phyloP scores from a whole-genome alignment of 2,888 invertebrate genomes.

The Halocaridina rubra region DNA sequence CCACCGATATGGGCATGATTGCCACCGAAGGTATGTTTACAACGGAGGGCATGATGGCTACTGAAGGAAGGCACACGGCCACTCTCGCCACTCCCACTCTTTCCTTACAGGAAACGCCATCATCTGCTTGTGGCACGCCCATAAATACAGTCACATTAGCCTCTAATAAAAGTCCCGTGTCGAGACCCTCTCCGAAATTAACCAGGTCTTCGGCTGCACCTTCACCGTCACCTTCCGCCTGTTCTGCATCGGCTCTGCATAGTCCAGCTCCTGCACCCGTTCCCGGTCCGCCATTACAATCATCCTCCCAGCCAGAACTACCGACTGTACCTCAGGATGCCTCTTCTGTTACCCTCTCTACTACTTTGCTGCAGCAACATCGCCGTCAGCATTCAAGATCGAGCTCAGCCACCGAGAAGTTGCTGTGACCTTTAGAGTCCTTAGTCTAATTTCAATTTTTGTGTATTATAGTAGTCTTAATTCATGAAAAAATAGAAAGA shows the following conservation, averaged over 20 bases:
- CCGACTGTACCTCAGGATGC: constrained; percentile 8
- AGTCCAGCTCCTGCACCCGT: not conserved
- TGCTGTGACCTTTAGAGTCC: constrained; percentile 57
- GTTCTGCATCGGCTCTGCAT: not conserved
- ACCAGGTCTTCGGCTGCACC: constrained; percentile 28
- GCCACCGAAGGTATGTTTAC: constrained; percentile 52
- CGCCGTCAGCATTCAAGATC: constrained; percentile 27
- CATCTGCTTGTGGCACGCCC: constrained; percentile 3
- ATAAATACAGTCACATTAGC: not conserved
- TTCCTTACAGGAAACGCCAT: not conserved
- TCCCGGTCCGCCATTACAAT: no score
- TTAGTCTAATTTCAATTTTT: constrained; percentile 32
- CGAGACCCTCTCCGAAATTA: not conserved
- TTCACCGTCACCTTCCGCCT: constrained; percentile 16
- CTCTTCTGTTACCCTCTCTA: constrained; percentile 23
- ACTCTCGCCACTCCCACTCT: constrained; percentile 5
- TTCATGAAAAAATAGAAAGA: no score
- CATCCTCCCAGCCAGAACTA: not conserved
- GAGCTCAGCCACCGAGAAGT: constrained; percentile 48
- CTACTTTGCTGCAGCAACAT: constrained; percentile 31
- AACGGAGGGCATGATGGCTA: constrained; percentile 40
- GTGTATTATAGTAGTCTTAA: no score
- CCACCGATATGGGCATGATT: constrained; percentile 40
- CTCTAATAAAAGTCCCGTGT: constrained; percentile 4
- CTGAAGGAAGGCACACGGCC: constrained; percentile 31